phyloP scores from a whole-genome alignment of 2,797 vertebrate species.

The Catostomus latipinnis region DNA sequence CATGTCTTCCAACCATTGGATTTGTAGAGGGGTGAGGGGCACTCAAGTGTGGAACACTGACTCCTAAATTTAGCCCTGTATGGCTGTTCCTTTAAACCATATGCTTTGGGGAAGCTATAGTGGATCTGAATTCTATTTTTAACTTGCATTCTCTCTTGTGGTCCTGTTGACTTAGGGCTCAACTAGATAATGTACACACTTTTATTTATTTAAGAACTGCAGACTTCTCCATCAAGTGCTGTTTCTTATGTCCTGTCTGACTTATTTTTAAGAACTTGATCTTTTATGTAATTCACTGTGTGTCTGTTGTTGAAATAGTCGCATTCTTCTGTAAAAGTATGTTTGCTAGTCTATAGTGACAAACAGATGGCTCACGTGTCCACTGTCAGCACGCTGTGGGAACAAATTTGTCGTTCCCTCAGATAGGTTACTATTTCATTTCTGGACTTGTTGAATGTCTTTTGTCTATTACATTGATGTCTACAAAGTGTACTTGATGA shows the following conservation, averaged over 20 bases:
- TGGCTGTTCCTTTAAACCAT: slow-evolving; percentile 49
- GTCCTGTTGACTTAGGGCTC: slow-evolving; percentile 9
- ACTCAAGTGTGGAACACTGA: not conserved
- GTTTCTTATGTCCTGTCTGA: not conserved
- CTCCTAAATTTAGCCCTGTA: slow-evolving; percentile 53
- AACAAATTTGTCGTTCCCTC: slow-evolving; percentile 9
- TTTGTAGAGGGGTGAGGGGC: not conserved
- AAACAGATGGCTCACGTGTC: slow-evolving; percentile 10
- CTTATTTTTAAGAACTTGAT: not conserved
- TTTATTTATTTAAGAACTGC: not conserved
- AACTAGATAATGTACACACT: not conserved
- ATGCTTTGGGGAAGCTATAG: slow-evolving; percentile 52
- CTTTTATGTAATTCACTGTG: not conserved
- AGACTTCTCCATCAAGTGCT: not conserved
- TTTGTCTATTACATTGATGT: not conserved
- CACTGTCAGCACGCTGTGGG: slow-evolving; percentile 1
- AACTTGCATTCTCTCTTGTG: slow-evolving; percentile 46
- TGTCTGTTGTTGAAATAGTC: not conserved
- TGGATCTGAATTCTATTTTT: slow-evolving; percentile 52
- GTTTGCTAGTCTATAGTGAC: slow-evolving; percentile 7
- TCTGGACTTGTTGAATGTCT: not conserved
- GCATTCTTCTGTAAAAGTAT: slow-evolving; percentile 12
- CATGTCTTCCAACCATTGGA: not conserved
- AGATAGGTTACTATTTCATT: not conserved
- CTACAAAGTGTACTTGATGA: not conserved